phyloP scores from a whole-genome alignment of 2,888 invertebrate genomes.

The Pilophorus perplexus region DNA sequence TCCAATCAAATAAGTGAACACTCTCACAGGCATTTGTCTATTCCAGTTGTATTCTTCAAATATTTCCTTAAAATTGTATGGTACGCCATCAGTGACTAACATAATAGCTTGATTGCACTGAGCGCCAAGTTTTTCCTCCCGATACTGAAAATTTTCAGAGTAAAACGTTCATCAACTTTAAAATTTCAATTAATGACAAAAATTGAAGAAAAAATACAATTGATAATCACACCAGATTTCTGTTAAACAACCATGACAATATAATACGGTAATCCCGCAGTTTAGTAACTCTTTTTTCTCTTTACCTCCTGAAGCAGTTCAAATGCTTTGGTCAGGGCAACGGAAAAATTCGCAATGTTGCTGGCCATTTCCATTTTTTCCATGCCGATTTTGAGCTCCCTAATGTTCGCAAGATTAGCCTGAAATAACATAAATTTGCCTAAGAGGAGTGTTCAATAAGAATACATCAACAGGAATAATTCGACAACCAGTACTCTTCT shows the following conservation, averaged over 20 bases:
- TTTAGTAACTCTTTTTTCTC: neutral
- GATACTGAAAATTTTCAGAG: constrained; percentile 44
- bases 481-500: too few relatives aligned
- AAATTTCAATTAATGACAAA: neutral
- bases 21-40: constrained; percentile 72
- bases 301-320: constrained; percentile 63
- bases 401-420: constrained; percentile 81
- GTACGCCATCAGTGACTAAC: constrained; percentile 98
- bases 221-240: neutral
- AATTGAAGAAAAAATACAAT: neutral
- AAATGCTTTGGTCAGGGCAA: constrained; percentile 85
- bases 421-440: constrained; percentile 54
- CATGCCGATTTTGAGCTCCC: constrained; percentile 78
- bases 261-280: neutral
- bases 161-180: neutral
- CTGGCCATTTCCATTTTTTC: constrained; percentile 70
- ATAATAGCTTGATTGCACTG: constrained; percentile 92
- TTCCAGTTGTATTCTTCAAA: constrained; percentile 88
- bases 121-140: constrained; percentile 47
- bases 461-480: too few relatives aligned
- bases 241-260: neutral
- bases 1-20: constrained; percentile 98
- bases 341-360: constrained; percentile 91
- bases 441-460: neutral
- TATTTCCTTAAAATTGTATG: constrained; percentile 87